Percentiles rank a stretch among this genome's conserved stretches.
Evolutionary conservation across 2,113 vertebrate species (phyloP).

Genomic region (Melanostigma gelatinosum): DNA sequence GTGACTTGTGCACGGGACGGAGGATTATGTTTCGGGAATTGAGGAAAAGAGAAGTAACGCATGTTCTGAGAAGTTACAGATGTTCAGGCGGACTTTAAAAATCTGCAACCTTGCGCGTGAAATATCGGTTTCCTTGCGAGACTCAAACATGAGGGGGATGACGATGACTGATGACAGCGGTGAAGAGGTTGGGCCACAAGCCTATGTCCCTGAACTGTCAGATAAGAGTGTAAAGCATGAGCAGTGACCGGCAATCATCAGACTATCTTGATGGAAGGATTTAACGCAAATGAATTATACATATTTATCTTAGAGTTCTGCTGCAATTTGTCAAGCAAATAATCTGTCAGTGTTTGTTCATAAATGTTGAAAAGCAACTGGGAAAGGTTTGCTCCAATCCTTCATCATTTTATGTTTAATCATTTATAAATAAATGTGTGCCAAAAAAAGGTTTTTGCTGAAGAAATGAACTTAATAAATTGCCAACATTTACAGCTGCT

Average conservation of each 20-base stretch:
- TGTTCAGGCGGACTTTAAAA: neutral
- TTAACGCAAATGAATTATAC: neutral
- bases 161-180: conserved; percentile 42
- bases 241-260: conserved; percentile 4
- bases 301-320: conserved; percentile 11
- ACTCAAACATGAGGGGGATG: neutral
- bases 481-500: neutral
- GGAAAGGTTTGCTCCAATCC: neutral
- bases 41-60: neutral
- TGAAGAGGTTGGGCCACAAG: conserved; percentile 23
- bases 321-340: conserved; percentile 10
- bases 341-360: neutral
- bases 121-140: neutral
- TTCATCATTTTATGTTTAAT: neutral
- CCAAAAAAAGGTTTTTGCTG: neutral
- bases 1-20: conserved; percentile 51
- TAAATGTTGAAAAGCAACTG: neutral
- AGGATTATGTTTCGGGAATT: conserved; percentile 54
- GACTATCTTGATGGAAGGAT: conserved; percentile 41
- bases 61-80: conserved; percentile 16
- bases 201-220: conserved; percentile 35
- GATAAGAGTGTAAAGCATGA: conserved; percentile 46
- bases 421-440: neutral
- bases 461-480: neutral
- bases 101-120: neutral